Conservation (phyloP, 2,888 invertebrate genomes). For the Panopea generosa region DNA sequence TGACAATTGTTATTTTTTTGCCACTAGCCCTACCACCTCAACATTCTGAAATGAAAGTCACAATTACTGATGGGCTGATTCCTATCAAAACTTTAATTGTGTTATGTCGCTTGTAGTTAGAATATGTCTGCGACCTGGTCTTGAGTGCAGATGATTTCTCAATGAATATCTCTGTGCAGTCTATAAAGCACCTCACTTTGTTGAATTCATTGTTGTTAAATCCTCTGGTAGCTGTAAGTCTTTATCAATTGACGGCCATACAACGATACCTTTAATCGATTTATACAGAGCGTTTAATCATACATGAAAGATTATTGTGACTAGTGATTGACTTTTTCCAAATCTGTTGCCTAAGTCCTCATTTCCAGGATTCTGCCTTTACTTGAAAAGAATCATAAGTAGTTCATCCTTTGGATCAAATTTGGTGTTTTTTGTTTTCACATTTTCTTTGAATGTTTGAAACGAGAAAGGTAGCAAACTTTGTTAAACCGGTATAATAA, state of each 20-base stretch:
- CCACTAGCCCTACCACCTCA: constrained; percentile 23
- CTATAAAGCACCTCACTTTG: not conserved
- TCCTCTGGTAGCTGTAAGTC: not conserved
- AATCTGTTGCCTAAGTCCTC: not conserved
- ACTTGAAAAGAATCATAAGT: not conserved
- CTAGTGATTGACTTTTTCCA: not conserved
- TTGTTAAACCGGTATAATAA: not conserved
- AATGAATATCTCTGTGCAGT: not conserved
- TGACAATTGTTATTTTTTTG: constrained; percentile 10
- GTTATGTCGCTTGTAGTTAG: not conserved
- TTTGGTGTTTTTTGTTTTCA: not conserved
- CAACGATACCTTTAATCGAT: not conserved
- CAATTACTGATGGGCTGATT: constrained; percentile 8
- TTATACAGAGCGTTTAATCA: not conserved
- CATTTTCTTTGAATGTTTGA: too few relatives aligned
- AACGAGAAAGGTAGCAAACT: not conserved
- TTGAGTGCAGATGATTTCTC: not conserved
- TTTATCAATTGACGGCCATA: not conserved
- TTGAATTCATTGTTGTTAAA: not conserved
- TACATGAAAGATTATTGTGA: not conserved
- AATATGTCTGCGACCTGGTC: not conserved
- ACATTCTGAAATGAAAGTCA: constrained; percentile 10
- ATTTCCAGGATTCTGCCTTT: not conserved
- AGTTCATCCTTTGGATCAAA: not conserved
- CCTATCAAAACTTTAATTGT: constrained; percentile 42